A percentile compares a stretch with the other conserved stretches of the same genome.
phyloP scores from a whole-genome alignment of 2,113 vertebrate genomes.

The Romanogobio albipinnatus region DNA sequence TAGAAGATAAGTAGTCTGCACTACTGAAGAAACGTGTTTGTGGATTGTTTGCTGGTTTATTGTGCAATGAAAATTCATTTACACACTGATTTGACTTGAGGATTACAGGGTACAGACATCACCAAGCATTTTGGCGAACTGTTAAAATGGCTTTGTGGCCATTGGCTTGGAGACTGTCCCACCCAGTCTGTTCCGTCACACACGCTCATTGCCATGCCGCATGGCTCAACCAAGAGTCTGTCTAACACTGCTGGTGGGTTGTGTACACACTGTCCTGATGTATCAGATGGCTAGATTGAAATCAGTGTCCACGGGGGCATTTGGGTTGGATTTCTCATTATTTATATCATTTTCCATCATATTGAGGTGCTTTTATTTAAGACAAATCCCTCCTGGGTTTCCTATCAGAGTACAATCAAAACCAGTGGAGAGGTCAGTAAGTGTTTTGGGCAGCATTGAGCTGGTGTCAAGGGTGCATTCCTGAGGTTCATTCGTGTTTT shows the following conservation, averaged over 20 bases:
- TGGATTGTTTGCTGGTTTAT: constrained; percentile 69
- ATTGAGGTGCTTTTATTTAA: constrained; percentile 18
- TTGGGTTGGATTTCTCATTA: constrained; percentile 22
- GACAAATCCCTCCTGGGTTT: constrained; percentile 9
- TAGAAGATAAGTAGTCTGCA: constrained; percentile 68
- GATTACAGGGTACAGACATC: constrained; percentile 89
- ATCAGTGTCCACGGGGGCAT: background rate
- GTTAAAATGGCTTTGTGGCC: constrained; percentile 52
- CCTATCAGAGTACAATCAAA: constrained; percentile 28
- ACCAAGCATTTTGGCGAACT: constrained; percentile 63
- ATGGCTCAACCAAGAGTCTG: background rate
- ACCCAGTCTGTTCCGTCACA: constrained; percentile 20
- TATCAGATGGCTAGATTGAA: constrained; percentile 5
- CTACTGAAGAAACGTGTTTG: constrained; percentile 62
- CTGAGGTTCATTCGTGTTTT: background rate
- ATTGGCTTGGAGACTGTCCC: constrained; percentile 44
- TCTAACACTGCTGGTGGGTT: constrained; percentile 15
- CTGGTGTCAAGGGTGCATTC: constrained; percentile 32
- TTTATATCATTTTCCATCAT: background rate
- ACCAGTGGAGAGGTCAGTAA: constrained; percentile 13
- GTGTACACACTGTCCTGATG: constrained; percentile 8
- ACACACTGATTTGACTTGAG: constrained; percentile 76
- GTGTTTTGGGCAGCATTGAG: background rate
- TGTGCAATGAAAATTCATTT: constrained; percentile 84
- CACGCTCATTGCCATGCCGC: background rate